These are phyloP conservation scores for Hyalella azteca DNA, from an alignment of 2,888 invertebrate species.

Conservation along the genomic window DNA sequence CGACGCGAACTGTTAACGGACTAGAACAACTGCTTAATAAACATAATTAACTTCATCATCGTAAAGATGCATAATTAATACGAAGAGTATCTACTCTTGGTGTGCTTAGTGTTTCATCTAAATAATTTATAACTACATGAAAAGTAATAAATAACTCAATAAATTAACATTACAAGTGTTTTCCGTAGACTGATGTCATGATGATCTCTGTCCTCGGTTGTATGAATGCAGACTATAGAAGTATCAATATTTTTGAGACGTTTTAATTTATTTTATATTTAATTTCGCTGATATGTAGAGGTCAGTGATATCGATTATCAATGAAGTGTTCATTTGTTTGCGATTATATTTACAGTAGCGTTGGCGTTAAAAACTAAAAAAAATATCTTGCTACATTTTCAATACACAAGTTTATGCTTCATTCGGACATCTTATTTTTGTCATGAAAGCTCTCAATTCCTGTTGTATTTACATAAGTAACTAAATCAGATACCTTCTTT, in stretches of 20 bases:
- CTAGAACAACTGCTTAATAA: constrained; percentile 9
- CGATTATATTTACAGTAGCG: no score
- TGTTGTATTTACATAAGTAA: no score
- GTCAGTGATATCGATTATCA: no score
- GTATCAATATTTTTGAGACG: no score
- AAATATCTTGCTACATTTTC: background rate
- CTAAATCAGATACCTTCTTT: no score
- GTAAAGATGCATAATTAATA: background rate
- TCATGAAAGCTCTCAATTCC: no score
- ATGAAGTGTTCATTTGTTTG: background rate
- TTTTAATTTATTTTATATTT: no score
- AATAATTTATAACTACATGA: constrained; percentile 1
- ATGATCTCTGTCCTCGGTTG: background rate
- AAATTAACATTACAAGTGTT: background rate
- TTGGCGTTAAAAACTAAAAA: no score
- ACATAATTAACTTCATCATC: background rate
- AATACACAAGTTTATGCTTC: no score
- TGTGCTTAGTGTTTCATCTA: background rate
- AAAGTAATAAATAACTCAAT: background rate
- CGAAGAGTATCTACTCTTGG: background rate
- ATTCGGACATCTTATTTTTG: no score
- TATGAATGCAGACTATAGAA: background rate
- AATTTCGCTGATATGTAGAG: no score
- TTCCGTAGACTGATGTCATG: constrained; percentile 6
- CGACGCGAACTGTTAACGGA: constrained; percentile 47